Evolutionary conservation across 2,113 vertebrate species (phyloP).

Genomic region (Platichthys stellatus): DNA sequence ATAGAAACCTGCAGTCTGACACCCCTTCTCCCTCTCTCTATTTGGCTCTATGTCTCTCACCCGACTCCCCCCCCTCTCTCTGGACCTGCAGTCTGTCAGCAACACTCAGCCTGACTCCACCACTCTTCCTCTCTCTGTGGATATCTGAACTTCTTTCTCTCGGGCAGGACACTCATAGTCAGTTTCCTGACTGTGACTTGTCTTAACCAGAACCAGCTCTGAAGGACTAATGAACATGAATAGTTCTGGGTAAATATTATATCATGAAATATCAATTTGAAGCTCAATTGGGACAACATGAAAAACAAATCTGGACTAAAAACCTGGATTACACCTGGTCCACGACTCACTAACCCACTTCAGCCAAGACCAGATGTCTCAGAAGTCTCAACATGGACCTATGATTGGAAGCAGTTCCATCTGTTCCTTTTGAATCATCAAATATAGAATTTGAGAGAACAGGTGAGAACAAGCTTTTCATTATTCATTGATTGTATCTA

Average conservation of each 20-base stretch:
- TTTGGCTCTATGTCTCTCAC: constrained; percentile 21
- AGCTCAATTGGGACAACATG: background rate
- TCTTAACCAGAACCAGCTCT: background rate
- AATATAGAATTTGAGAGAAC: background rate
- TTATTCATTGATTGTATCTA: background rate
- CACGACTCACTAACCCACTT: constrained; percentile 2
- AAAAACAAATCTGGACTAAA: background rate
- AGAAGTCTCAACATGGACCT: background rate
- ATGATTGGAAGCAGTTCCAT: no score
- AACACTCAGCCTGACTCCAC: constrained; percentile 5
- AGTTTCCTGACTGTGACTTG: background rate
- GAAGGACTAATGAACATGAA: background rate
- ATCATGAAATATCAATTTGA: background rate
- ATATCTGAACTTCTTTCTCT: constrained; percentile 14
- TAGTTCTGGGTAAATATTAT: background rate
- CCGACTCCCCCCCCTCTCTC: constrained; percentile 12
- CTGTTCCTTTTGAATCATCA: background rate
- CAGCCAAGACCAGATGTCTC: background rate
- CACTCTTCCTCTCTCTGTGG: background rate
- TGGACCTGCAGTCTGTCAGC: constrained; percentile 31
- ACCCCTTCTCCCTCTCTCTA: constrained; percentile 27
- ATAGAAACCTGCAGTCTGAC: constrained; percentile 74
- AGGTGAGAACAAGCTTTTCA: background rate
- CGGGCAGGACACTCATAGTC: background rate
- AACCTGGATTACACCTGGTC: background rate